Evolutionary conservation across 2,797 vertebrate species (phyloP).

Genomic region (Trachops cirrhosus): DNA sequence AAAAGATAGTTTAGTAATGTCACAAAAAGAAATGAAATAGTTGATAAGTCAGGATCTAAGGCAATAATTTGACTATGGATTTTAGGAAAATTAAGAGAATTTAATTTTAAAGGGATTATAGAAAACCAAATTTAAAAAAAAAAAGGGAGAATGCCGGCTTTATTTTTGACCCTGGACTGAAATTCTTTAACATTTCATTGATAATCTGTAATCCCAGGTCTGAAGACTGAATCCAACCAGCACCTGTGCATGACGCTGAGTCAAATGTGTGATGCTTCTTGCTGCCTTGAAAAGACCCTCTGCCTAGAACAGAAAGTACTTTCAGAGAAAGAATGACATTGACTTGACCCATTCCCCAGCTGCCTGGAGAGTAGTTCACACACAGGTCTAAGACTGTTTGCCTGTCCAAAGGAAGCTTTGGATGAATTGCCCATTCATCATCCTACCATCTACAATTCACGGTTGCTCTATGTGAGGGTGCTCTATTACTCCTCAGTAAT

Average conservation of each 20-base stretch:
- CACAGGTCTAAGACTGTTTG: constrained; percentile 84
- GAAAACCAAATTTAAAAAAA: neutral
- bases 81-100: constrained; percentile 17
- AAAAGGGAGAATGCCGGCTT: constrained; percentile 43
- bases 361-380: constrained; percentile 81
- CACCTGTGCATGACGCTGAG: constrained; percentile 84
- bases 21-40: neutral
- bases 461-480: constrained; percentile 79
- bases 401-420: constrained; percentile 80
- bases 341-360: constrained; percentile 85
- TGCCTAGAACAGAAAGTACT: constrained; percentile 82
- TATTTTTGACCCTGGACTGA: constrained; percentile 32
- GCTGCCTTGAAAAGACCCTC: constrained; percentile 78
- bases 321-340: constrained; percentile 82
- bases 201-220: constrained; percentile 71
- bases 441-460: constrained; percentile 81
- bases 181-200: constrained; percentile 53
- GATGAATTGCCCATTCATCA: constrained; percentile 86
- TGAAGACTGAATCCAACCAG: constrained; percentile 79
- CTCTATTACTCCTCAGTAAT: constrained; percentile 79
- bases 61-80: neutral
- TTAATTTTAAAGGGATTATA: neutral
- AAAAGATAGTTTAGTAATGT: neutral
- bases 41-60: neutral
- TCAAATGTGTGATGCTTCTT: constrained; percentile 80